Base-by-base conservation (phyloP, 2,113 vertebrate genomes). In the Eidolon helvum region DNA sequence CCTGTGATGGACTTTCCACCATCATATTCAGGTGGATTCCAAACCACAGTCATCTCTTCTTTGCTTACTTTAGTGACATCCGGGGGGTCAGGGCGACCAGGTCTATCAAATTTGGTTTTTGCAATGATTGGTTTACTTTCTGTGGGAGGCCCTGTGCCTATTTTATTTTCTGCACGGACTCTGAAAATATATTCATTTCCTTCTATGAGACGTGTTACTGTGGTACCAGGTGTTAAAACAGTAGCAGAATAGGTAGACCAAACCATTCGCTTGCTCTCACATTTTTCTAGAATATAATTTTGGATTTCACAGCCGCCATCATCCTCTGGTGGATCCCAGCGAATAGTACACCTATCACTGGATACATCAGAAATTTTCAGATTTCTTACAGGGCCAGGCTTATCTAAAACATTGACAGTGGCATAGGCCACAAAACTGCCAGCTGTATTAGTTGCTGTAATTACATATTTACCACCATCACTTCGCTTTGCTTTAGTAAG, bases 241-340 rank as follows among this genome's bases (percentile, higher is more conserved):
- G 99, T 99, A 4, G 99, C 98, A 74, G 99, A 99, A 97, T 99
- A 99, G 33, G 99, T 99, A 43, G 99, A 99, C 99, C 99, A 99
- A 92, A 99, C 98, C 98, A 99, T 99, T 91, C 99, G 99, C 97
- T 99, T 99, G 97, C 99, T 99, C 88, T 99, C 99, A 98, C 99
- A 99, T 98, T 99, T 99, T 98, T 99, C 99, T 96, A 99, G 97
- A 50, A 99, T 99, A 97, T 99, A 99, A 98, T 99, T 99, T 98
- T 99, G 99, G 97, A 99, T 99, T 96, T 99, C 99, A 98, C 99
- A 99, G 92, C 99, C 99, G 11, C 99, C 99, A 85, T 99, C 99
- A 97, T 99, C 99, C 86, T 99, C 99, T 82, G 99, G 99, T 92
- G 99, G 98, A 59, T 99, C 99, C 99, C 99, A 99, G 92, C 97